Evolutionary conservation across 2,113 vertebrate genomes (phyloP), one percentile per base, ranked within the genome.

Genomic region (Aspiorhynchus laticeps): DNA sequence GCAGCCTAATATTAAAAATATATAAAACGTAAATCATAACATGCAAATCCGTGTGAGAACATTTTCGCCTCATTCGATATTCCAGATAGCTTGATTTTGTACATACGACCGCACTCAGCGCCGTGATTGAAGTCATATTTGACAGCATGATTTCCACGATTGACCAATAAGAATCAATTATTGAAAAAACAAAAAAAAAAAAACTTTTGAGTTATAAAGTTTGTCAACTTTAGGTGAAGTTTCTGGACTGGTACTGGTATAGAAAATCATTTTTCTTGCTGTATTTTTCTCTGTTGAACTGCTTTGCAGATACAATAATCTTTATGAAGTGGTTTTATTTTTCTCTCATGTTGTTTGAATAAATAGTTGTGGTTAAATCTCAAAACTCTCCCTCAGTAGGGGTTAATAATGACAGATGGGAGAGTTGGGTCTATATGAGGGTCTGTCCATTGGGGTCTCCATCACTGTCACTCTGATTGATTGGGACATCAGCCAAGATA

Each of bases 401-500:
- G 89, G 89, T 91, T 90, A 91, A 91, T 63, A 85, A 87, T 88
- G 90, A 81, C 76, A 82, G 84, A 90, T 89, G 88, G 85, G 75
- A 43, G 83, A 59, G 80, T 67, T 77, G 77, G 67, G 65, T 53
- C 76, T 53, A 84, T 89, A 75, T 61, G 78, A 38, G 43, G 53
- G 84, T 81, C 76, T n/a, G 81, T 73, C 86, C 88, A 88, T 83
- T 85, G 78, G 84, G 87, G 91, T 92, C 91, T 94, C 93, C 91
- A 91, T 94, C 92, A 91, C 90, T 91, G 93, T 91, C 92, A 84
- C 86, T 3, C 90, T 94, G 94, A 94, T 94, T 92, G 93, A 95
- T 94, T 94, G 91, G 91, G 88, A 92, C 76, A 90, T 93, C 93
- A 93, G 90, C 91, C 76, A 85, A 92, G 92, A 95, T 94, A 93